These are phyloP conservation scores for Gopherus flavomarginatus DNA, from an alignment of 2,113 vertebrate species.

Conservation along the genomic window DNA sequence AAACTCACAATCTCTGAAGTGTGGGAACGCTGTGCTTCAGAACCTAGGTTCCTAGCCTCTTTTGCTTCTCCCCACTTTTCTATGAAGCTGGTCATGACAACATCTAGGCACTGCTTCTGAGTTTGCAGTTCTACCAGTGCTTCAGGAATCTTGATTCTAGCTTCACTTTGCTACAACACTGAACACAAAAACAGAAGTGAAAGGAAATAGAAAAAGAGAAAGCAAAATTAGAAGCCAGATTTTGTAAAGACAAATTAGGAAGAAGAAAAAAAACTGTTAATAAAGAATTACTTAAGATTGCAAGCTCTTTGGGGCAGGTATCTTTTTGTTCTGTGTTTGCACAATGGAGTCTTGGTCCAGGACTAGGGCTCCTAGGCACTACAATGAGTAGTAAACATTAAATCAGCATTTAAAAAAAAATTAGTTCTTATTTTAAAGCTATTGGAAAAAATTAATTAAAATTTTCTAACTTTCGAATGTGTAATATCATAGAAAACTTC, in stretches of 20 bases:
- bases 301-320: too few relatives aligned
- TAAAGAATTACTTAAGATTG: too few relatives aligned
- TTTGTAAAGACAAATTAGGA: background rate
- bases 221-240: background rate
- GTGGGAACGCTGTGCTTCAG: constrained; percentile 53
- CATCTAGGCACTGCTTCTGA: background rate
- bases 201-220: background rate
- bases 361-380: too few relatives aligned
- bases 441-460: too few relatives aligned
- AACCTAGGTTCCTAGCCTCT: constrained; percentile 32
- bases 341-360: too few relatives aligned
- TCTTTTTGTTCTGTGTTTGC: too few relatives aligned
- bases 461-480: too few relatives aligned
- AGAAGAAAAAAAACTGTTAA: background rate
- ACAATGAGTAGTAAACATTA: too few relatives aligned
- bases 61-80: constrained; percentile 70
- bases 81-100: constrained; percentile 73
- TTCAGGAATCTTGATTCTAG: constrained; percentile 36
- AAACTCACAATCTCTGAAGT: constrained; percentile 42
- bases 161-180: background rate
- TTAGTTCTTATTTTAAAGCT: too few relatives aligned
- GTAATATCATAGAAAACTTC: background rate
- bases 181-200: background rate
- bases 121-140: background rate
- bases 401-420: too few relatives aligned